phyloP scores from a whole-genome alignment of 30 jellyfish, hydroid and myxozoan genomes.

The Catostylus mosaicus region DNA sequence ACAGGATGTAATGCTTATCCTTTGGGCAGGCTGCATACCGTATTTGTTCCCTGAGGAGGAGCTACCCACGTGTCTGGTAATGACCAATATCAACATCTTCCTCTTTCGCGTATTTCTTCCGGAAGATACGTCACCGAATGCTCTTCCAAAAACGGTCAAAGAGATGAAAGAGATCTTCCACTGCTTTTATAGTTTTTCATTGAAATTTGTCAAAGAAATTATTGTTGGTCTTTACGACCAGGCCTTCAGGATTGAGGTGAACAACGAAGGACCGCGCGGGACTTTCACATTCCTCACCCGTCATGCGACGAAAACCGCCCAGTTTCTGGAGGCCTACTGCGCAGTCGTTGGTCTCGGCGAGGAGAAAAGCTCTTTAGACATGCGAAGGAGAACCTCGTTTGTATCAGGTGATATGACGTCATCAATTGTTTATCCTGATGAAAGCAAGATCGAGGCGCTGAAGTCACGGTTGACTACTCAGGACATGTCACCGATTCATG shows the following conservation, averaged over 20 bases:
- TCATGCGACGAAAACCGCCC: constrained; percentile 87
- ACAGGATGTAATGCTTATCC: constrained; percentile 71
- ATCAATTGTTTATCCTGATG: constrained; percentile 85
- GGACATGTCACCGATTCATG: constrained; percentile 75
- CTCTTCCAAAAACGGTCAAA: constrained; percentile 65
- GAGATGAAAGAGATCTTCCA: constrained; percentile 77
- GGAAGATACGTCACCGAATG: constrained; percentile 41
- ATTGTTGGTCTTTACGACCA: constrained; percentile 94
- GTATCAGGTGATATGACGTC: constrained; percentile 47
- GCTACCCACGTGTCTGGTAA: constrained; percentile 81
- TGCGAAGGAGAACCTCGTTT: constrained; percentile 47
- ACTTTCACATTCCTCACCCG: constrained; percentile 90
- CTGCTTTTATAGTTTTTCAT: constrained; percentile 75
- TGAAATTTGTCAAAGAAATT: constrained; percentile 74
- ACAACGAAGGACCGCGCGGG: constrained; percentile 95
- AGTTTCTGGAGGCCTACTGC: constrained; percentile 82
- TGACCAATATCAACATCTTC: constrained; percentile 81
- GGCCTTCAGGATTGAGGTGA: constrained; percentile 87
- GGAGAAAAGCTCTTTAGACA: constrained; percentile 59
- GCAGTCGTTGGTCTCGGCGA: constrained; percentile 60
- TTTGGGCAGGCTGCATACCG: constrained; percentile 97
- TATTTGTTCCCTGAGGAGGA: constrained; percentile 93
- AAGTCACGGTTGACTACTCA: constrained; percentile 76
- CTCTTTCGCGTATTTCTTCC: constrained; percentile 86
- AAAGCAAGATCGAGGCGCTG: constrained; percentile 82